Conservation (phyloP, 1,140 invertebrate species). For the Vanessa atalanta region DNA sequence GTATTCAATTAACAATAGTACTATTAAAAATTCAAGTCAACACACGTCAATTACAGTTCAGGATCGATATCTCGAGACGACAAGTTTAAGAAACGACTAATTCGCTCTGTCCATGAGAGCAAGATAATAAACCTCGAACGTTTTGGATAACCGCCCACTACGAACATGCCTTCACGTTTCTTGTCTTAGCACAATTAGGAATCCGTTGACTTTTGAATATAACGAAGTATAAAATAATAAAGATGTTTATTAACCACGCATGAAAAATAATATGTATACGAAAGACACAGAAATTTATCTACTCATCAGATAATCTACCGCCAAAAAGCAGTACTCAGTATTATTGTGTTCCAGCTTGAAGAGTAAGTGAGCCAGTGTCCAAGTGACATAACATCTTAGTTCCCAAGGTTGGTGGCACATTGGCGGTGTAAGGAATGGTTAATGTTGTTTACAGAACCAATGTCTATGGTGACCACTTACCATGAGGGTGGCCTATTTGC, state of each 20-base stretch:
- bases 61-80: neutral
- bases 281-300: neutral
- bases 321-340: too few species aligned
- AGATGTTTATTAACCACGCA: too few species aligned
- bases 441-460: too few species aligned
- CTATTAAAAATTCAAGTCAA: neutral
- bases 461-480: too few species aligned
- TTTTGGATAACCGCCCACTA: conserved; percentile 15
- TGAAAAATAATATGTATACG: neutral
- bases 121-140: conserved; percentile 2
- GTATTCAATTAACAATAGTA: too few species aligned
- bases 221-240: neutral
- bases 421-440: too few species aligned
- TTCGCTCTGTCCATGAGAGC: conserved; percentile 2
- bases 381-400: too few species aligned
- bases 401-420: too few species aligned
- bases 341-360: too few species aligned
- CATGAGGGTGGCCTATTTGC: too few species aligned
- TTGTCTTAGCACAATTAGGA: conserved; percentile 8
- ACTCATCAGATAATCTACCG: too few species aligned
- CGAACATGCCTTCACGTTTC: conserved; percentile 9
- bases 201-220: neutral
- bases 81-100: neutral
- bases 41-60: conserved; percentile 1
- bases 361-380: too few species aligned